Base-by-base conservation (phyloP, 2,797 vertebrate species). In the Ctenosaura bakeri region DNA sequence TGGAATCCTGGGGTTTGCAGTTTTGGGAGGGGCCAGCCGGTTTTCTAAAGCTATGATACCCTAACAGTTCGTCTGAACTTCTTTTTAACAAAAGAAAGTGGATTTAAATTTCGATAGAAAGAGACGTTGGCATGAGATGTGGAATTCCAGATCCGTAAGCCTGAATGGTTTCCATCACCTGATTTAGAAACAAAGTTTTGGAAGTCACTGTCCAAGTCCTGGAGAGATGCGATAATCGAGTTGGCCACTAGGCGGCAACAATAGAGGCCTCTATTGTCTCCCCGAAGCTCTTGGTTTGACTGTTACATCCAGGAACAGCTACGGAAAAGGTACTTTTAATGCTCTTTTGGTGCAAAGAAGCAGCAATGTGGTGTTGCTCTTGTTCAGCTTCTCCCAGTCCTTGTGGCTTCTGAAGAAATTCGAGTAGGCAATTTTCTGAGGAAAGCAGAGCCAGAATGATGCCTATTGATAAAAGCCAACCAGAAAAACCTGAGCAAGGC, bases 241-340 rank as follows among this genome's bases (percentile, higher is more conserved):
- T 35, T 69, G 8, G 94, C 97, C 97, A 95, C 97, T 94, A 92
- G 97, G 97, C 95, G 97, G 97, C 97, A 95, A 91, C 93, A 96
- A 95, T 87, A 93, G 90, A 22, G 0, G 80, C 38, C 74, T 87
- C 95, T 95, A 95, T 96, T 96, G 96, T 96, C 91, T 95, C 87
- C 74, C 29, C 20, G 22, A 83, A 62, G 24, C 38, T 73, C 62
- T 79, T 24, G 52, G 20, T 83, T 26, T 46, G 89, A 22, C 35
- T n/a, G 38, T 56, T 74, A 54, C 26, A 1, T 83, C 50, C 26
- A 35, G 18, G 46, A 24, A 38, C 26, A 52, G 83, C 64, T 66
- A 64, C 13, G 26, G 16, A 54, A 74, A 18, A 71, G 7, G 12
- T 73, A 73, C 74, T 87, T 87, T 69, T 38, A 59, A 69, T 26